These are phyloP conservation scores for Drosophila triauraria DNA, from an alignment of 1,140 invertebrate species.

Conservation along the genomic window DNA sequence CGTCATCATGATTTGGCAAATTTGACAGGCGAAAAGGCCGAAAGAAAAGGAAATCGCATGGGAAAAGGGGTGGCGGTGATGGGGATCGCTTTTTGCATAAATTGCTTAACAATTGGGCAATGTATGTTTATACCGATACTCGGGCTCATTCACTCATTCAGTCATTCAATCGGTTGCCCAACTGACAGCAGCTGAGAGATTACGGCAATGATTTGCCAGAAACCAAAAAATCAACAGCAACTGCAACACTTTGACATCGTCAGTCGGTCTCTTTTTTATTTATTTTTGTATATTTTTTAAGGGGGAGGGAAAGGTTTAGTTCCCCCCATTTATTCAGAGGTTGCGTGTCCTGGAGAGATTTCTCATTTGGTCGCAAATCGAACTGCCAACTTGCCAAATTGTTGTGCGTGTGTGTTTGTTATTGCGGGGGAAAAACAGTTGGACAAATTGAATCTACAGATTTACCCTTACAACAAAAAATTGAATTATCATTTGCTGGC, in stretches of 20 bases:
- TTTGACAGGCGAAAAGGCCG: slow-evolving; percentile 70
- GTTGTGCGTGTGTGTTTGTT: slow-evolving; percentile 66
- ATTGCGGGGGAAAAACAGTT: slow-evolving; percentile 50
- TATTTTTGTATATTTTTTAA: neutral
- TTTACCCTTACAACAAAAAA: slow-evolving; percentile 40
- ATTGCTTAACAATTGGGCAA: slow-evolving; percentile 68
- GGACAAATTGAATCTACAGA: slow-evolving; percentile 72
- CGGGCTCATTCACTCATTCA: slow-evolving; percentile 20
- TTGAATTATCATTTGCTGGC: slow-evolving; percentile 79
- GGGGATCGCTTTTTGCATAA: slow-evolving; percentile 63
- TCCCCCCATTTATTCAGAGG: slow-evolving; percentile 2
- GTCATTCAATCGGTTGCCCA: slow-evolving; percentile 49
- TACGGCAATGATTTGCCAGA: slow-evolving; percentile 68
- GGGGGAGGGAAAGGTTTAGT: neutral
- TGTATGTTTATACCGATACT: slow-evolving; percentile 46
- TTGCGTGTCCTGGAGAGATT: slow-evolving; percentile 74
- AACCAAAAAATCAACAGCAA: slow-evolving; percentile 39
- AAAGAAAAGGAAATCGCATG: slow-evolving; percentile 25
- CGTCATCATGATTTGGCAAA: slow-evolving; percentile 81
- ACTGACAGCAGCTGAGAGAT: slow-evolving; percentile 76
- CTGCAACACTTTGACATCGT: slow-evolving; percentile 66
- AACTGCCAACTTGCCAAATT: slow-evolving; percentile 82
- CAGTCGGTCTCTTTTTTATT: neutral
- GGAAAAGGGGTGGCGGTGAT: slow-evolving; percentile 2
- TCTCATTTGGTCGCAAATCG: slow-evolving; percentile 77